Conservation (phyloP, 2,113 vertebrate genomes). For the Chamaea fasciata region DNA sequence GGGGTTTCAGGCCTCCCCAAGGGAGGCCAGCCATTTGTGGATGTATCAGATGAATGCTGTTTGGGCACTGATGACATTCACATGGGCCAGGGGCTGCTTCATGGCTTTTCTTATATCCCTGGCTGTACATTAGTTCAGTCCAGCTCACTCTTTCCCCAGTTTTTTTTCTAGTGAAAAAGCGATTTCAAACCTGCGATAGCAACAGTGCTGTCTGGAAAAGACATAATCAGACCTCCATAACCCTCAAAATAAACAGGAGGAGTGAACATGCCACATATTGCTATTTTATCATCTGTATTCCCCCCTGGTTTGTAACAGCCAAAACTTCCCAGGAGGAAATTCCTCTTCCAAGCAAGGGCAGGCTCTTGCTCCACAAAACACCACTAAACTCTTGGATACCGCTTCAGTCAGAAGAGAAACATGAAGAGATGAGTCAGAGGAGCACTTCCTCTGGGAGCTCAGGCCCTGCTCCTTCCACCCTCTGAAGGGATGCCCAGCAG, state of each 20-base stretch:
- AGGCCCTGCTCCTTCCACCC: background rate
- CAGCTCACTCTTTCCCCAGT: background rate
- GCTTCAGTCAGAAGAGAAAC: background rate
- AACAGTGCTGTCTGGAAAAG: background rate
- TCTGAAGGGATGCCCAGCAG: background rate
- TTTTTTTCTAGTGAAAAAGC: background rate
- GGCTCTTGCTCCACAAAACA: background rate
- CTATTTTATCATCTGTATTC: background rate
- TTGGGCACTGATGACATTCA: background rate
- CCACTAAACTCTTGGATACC: background rate
- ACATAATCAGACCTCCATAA: background rate
- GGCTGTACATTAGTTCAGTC: background rate
- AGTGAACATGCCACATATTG: background rate
- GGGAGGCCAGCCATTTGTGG: background rate
- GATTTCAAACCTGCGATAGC: background rate
- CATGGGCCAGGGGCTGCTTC: background rate
- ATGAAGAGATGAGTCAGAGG: background rate
- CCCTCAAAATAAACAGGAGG: background rate
- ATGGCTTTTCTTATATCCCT: background rate
- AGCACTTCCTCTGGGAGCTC: background rate
- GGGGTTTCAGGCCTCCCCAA: background rate
- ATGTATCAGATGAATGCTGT: background rate
- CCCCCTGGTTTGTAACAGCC: background rate
- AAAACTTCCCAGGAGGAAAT: background rate
- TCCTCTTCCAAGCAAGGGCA: background rate